Evolutionary conservation across 2,113 vertebrate species (phyloP), one percentile per base, ranked within the genome.

Genomic region (Leucopsar rothschildi): DNA sequence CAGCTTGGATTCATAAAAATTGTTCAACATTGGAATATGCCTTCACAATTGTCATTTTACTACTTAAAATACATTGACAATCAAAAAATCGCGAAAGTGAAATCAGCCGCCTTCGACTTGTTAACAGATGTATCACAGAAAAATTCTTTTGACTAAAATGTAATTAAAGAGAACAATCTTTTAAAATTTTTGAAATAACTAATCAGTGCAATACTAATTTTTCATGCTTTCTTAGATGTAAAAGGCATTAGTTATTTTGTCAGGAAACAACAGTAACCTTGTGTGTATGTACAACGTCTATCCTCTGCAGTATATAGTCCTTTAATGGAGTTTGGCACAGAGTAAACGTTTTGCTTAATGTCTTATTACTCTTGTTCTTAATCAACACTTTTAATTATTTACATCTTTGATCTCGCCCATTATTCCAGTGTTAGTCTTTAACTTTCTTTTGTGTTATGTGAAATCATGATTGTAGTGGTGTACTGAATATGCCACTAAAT

Each of bases 71-170:
- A 55, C 11, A 19, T 56, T 21, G 53, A 60, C 52, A 49, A 28
- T 22, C 5, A 12, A 69, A 70, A 50, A 78, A 31, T 8, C 0
- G 0, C 13, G 3, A 3, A 47, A 68, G 24, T 24, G 24, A 55
- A 55, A 45, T 50, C 25, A 9, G 4, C 7, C 7, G 16, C 29
- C 11, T 79, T 57, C 21, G 45, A 5, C 64, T 72, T 78, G 11
- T 57, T 37, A 45, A 25, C 14, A 75, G 5, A 5, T 53, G 7
- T 57, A 61, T 12, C 28, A 39, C 8, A 49, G 53, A 40, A 60
- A 59, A 42, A 68, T 52, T 84, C 28, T 6, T 60, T 71, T 66
- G 40, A 10, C 15, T 82, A 40, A 82, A 64, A 25, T 44, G 9
- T 78, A 56, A 28, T 71, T 60, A 39, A 35, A 55, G 20, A 45